Conservation (phyloP, 1,140 invertebrate genomes). For the Saccostrea cuccullata region DNA sequence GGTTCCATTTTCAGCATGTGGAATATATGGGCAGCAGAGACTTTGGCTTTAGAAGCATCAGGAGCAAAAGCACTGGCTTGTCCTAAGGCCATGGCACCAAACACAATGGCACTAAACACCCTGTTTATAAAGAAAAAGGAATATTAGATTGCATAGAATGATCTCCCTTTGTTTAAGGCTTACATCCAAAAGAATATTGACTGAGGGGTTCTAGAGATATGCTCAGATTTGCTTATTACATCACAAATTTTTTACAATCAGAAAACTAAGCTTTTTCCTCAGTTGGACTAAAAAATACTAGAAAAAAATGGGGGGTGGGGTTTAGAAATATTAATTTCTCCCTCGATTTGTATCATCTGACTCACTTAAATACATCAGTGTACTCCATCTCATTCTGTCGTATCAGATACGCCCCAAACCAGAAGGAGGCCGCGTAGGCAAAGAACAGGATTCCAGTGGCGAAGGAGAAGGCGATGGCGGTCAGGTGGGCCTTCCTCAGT, state of each 20-base stretch:
- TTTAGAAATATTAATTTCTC: too few species aligned
- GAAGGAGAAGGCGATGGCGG: constrained; percentile 86
- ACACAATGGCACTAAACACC: constrained; percentile 91
- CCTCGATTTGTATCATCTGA: neutral
- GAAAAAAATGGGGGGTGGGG: too few species aligned
- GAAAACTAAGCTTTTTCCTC: too few species aligned
- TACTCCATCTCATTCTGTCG: constrained; percentile 83
- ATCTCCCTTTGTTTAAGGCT: too few species aligned
- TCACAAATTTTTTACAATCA: too few species aligned
- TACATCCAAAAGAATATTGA: too few species aligned
- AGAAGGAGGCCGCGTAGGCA: constrained; percentile 89
- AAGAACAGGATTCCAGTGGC: constrained; percentile 88
- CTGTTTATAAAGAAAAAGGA: constrained; percentile 76
- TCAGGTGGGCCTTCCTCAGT: constrained; percentile 83
- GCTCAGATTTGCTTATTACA: too few species aligned
- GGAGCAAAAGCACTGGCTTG: constrained; percentile 93
- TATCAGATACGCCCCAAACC: constrained; percentile 90
- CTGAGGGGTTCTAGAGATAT: too few species aligned
- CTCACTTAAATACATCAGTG: constrained; percentile 90
- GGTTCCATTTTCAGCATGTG: constrained; percentile 79
- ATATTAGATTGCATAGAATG: too few species aligned
- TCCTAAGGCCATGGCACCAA: constrained; percentile 93
- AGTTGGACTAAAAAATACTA: too few species aligned
- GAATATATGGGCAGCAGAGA: constrained; percentile 84
- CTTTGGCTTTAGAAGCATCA: constrained; percentile 90